These are phyloP conservation scores for Cerceris rybyensis DNA, from an alignment of 2,888 invertebrate genomes.

Conservation along the genomic window DNA sequence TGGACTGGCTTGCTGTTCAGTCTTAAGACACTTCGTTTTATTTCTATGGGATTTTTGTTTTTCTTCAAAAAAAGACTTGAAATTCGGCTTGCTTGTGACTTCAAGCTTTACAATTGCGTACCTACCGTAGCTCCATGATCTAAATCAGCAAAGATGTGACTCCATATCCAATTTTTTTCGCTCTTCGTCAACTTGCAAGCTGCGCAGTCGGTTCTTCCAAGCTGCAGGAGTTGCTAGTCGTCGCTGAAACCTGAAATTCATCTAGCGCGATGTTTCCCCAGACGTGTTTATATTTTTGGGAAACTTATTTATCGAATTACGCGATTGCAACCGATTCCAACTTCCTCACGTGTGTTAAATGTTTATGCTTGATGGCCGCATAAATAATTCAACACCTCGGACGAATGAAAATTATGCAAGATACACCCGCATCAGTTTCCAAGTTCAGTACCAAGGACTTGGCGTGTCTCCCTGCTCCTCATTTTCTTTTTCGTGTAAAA, in stretches of 20 bases:
- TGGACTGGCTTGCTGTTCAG: background rate
- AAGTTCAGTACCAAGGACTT: conserved; percentile 62
- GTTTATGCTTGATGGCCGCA: background rate
- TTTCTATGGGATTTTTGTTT: background rate
- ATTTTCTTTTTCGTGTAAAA: conserved; percentile 8
- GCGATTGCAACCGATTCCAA: background rate
- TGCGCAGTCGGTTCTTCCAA: background rate
- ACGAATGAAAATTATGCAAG: conserved; percentile 11
- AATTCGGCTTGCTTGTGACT: background rate
- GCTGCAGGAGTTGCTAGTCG: background rate
- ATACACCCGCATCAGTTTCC: conserved; percentile 19
- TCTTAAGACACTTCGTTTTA: background rate
- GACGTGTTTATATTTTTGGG: background rate
- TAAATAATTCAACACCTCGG: conserved; percentile 6
- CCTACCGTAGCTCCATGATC: background rate
- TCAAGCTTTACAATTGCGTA: background rate
- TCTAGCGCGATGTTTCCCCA: background rate
- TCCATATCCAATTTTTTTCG: background rate
- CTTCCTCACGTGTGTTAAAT: background rate
- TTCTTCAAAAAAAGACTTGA: background rate
- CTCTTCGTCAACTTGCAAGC: no score
- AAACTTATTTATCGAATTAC: background rate
- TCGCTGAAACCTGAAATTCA: background rate
- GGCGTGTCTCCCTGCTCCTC: conserved; percentile 43
- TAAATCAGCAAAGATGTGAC: no score